phyloP scores from a whole-genome alignment of 1,140 invertebrate species.

The Eueides isabella region DNA sequence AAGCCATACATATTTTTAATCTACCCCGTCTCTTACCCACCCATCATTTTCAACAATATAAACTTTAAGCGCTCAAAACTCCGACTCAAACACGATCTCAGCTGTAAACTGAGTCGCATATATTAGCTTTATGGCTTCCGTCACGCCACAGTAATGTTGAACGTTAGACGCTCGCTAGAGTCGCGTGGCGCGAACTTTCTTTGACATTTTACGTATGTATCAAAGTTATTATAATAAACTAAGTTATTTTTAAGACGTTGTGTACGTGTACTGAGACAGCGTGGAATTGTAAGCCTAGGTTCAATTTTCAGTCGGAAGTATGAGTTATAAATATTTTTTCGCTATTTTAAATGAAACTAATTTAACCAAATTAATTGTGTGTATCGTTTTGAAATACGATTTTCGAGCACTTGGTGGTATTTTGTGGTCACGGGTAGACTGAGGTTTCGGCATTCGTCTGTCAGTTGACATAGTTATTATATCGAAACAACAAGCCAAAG shows the following conservation, averaged over 20 bases:
- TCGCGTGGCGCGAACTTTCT: conserved; percentile 1
- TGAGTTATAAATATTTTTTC: no score
- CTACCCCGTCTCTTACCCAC: background rate
- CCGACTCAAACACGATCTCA: background rate
- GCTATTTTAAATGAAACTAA: no score
- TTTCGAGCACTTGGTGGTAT: no score
- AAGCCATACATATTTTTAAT: background rate
- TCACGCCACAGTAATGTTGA: conserved; percentile 27
- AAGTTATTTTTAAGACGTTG: background rate
- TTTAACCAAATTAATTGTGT: no score
- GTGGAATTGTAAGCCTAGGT: no score
- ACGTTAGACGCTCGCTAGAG: conserved; percentile 14
- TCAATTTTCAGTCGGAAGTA: no score
- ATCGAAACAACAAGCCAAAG: no score
- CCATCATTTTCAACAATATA: conserved; percentile 14
- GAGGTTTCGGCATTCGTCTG: no score
- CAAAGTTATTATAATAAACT: conserved; percentile 18
- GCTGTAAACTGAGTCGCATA: conserved; percentile 27
- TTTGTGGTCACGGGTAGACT: no score
- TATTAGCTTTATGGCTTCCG: conserved; percentile 33
- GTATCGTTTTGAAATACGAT: no score
- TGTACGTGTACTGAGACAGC: no score
- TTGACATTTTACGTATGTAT: conserved; percentile 27
- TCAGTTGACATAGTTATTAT: no score
- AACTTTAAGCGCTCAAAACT: conserved; percentile 14